Base-by-base conservation (phyloP, 2,113 vertebrate species). In the Dipodomys spectabilis region DNA sequence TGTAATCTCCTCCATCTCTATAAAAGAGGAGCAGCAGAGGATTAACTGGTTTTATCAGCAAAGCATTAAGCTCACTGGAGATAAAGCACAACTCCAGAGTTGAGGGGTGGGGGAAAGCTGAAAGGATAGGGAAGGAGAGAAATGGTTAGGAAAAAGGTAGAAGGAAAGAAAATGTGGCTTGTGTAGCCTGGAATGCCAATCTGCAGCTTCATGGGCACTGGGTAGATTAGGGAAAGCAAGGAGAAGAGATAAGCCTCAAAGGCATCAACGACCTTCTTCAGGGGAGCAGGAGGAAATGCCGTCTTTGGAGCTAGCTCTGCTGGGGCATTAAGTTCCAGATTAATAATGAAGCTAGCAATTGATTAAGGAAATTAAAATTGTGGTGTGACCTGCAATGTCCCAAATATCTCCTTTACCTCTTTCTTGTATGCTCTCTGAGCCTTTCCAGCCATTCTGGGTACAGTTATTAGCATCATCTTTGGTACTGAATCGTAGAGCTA, bases 1-100 rank as follows among this genome's bases (percentile, higher is more conserved):
- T 95, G 45, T 96, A 94, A 97, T 97, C 97, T 75, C 82, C 77
- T 78, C 78, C 86, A 64, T 89, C 95, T 92, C 64, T 4, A 39
- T 77, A 30, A 39, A 65, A 73, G 84, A 89, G 90, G 91, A 65
- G 45, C 35, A 35, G 91, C 80, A 44, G 88, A 75, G 91, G 95
- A 96, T 97, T 96, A 96, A 89, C 83, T 19, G 81, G 89, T 81
- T 25, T 93, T 96, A 89, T 91, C 93, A 84, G 80, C 23, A 57
- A 49, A 83, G 92, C 81, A n/a, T 74, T 92, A 92, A 92, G 78
- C 94, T 90, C 86, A n/a, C 82, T 81, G 83, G 71, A 94, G 80
- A 91, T 88, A 90, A 84, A 90, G 86, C 60, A 11, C 71, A 68
- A 20, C 95, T 92, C 88, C 8, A 6, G 49, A 32, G 62, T 25